Evolutionary conservation across 2,113 vertebrate genomes (phyloP).

Genomic region (Balaeniceps rex): DNA sequence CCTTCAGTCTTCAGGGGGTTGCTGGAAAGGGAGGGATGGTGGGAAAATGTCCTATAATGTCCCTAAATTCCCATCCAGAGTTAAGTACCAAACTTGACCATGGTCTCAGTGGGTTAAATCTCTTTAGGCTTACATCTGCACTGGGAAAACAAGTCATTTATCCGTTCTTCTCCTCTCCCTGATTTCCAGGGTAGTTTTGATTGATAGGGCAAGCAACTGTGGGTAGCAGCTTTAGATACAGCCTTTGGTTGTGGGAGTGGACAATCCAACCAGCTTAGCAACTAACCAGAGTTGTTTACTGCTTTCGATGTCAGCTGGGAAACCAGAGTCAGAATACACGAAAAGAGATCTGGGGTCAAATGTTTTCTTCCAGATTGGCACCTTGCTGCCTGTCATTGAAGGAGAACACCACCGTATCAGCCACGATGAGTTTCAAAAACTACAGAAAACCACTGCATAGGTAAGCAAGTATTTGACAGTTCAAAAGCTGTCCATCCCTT

Average conservation of each 20-base stretch:
- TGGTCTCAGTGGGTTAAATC: not conserved
- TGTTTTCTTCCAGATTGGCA: not conserved
- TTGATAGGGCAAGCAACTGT: not conserved
- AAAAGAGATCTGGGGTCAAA: not conserved
- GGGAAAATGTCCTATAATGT: not conserved
- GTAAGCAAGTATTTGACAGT: not conserved
- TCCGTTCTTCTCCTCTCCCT: not conserved
- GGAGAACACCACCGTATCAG: not conserved
- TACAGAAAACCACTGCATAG: not conserved
- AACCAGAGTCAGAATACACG: not conserved
- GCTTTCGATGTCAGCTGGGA: not conserved
- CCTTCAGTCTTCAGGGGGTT: not conserved
- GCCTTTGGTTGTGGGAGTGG: not conserved
- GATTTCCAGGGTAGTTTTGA: not conserved
- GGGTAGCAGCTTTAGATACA: not conserved
- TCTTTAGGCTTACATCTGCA: not conserved
- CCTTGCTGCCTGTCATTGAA: not conserved
- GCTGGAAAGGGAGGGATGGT: not conserved
- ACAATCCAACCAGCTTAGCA: accelerated
- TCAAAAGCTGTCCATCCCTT: not conserved
- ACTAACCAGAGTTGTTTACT: not conserved
- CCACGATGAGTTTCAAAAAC: not conserved
- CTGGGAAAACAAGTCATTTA: not conserved
- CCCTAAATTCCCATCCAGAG: not conserved
- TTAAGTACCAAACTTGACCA: not conserved